A percentile compares a stretch with the other conserved stretches of the same genome.
Evolutionary conservation across 2,113 vertebrate species (phyloP).

Genomic region (Paradisaea rubra): DNA sequence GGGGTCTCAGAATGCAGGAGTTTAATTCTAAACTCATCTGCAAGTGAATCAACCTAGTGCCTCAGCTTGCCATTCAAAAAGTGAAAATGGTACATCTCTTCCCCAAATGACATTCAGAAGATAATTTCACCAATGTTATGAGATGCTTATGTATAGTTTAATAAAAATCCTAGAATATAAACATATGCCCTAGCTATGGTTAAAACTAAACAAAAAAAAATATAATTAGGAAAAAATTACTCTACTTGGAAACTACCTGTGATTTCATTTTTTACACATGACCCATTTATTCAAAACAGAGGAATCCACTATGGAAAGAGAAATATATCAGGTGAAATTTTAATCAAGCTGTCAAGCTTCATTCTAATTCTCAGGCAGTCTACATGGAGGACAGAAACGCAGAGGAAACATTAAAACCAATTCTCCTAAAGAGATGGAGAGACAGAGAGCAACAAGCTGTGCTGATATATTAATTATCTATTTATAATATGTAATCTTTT

Average conservation of each 20-base stretch:
- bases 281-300: background rate
- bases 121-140: background rate
- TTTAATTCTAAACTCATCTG: background rate
- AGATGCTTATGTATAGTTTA: background rate
- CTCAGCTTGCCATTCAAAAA: background rate
- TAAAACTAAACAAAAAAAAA: background rate
- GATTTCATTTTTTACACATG: background rate
- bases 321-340: slow-evolving; percentile 37
- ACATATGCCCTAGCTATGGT: background rate
- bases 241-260: background rate
- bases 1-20: background rate
- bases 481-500: slow-evolving; percentile 45
- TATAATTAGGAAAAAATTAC: background rate
- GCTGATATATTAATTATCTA: slow-evolving; percentile 40
- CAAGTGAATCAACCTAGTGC: background rate
- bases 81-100: background rate
- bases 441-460: slow-evolving; percentile 34
- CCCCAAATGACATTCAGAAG: background rate
- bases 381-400: background rate
- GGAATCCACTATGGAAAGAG: background rate
- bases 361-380: slow-evolving; percentile 34
- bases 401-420: slow-evolving; percentile 40
- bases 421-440: slow-evolving; percentile 13
- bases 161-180: background rate
- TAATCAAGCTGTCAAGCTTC: slow-evolving; percentile 49